A percentile compares a stretch with the other conserved stretches of the same genome.
Evolutionary conservation across 2,797 vertebrate genomes (phyloP).

Genomic region (Mus minutoides): DNA sequence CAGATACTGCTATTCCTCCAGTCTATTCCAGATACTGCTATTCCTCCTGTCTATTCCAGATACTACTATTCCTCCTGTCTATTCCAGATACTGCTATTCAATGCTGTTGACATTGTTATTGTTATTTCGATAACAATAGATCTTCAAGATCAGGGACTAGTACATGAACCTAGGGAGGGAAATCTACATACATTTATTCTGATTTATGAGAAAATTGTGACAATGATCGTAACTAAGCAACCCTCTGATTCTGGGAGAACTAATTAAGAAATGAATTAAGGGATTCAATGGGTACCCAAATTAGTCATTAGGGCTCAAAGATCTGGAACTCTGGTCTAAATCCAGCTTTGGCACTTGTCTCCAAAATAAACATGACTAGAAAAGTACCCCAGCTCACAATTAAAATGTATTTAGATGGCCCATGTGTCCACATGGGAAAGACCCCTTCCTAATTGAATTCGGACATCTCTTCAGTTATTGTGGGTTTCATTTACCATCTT

Average conservation of each 20-base stretch:
- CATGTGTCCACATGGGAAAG: slow-evolving; percentile 58
- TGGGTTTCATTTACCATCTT: slow-evolving; percentile 54
- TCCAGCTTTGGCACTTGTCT: slow-evolving; percentile 67
- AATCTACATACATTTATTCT: slow-evolving; percentile 65
- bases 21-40: background rate
- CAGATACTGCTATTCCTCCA: background rate
- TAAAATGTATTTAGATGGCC: slow-evolving; percentile 70
- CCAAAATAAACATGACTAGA: slow-evolving; percentile 71
- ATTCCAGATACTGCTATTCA: background rate
- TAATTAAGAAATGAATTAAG: slow-evolving; percentile 82
- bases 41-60: background rate
- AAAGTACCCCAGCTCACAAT: slow-evolving; percentile 62
- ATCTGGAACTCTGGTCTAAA: slow-evolving; percentile 73
- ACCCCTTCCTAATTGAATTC: slow-evolving; percentile 69
- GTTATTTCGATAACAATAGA: slow-evolving; percentile 37
- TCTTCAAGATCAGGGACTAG: slow-evolving; percentile 28
- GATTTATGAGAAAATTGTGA: slow-evolving; percentile 77
- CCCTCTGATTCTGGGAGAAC: slow-evolving; percentile 76
- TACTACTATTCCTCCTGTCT: background rate
- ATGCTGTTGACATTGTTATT: background rate
- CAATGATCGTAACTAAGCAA: slow-evolving; percentile 83
- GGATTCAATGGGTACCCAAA: slow-evolving; percentile 75
- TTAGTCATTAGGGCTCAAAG: slow-evolving; percentile 74
- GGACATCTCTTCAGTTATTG: slow-evolving; percentile 44
- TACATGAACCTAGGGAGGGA: background rate